Conservation (phyloP, 2,888 invertebrate genomes). For the Ryuthela nishihirai region DNA sequence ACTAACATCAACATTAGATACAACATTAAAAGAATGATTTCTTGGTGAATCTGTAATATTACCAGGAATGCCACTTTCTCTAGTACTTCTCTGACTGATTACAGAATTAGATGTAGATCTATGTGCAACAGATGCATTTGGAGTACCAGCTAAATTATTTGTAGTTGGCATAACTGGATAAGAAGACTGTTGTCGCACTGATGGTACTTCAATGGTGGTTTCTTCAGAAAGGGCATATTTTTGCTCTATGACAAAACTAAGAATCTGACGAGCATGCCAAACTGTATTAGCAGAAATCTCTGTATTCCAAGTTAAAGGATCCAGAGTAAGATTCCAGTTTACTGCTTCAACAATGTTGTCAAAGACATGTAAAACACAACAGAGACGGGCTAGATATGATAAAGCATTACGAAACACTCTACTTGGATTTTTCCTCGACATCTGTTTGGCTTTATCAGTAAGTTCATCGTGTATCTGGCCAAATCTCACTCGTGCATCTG, state of each 20-base stretch:
- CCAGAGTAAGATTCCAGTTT: conserved; percentile 22
- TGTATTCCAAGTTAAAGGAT: conserved; percentile 27
- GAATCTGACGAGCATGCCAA: conserved; percentile 30
- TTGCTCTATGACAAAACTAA: conserved; percentile 25
- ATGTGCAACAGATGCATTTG: too few species aligned
- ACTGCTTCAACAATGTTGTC: conserved; percentile 28
- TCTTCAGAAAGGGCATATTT: conserved; percentile 21
- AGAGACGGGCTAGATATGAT: conserved; percentile 23
- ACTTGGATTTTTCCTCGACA: conserved; percentile 17
- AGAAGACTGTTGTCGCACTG: too few species aligned
- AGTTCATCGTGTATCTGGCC: conserved; percentile 31
- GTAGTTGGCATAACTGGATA: too few species aligned
- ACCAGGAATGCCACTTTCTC: too few species aligned
- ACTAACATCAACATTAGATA: too few species aligned
- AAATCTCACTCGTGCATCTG: conserved; percentile 23
- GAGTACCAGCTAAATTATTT: too few species aligned
- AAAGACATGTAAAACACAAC: conserved; percentile 30
- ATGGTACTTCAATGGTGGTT: conserved; percentile 9
- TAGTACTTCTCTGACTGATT: too few species aligned
- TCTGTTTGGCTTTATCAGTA: conserved; percentile 33
- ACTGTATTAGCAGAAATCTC: conserved; percentile 31
- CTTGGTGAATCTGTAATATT: too few species aligned
- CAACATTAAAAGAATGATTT: too few species aligned
- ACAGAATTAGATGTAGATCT: too few species aligned
- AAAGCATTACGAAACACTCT: conserved; percentile 21